Percentiles rank a stretch among this genome's conserved stretches.
Conservation (phyloP, 2,888 invertebrate species). For the Orthosia gothica region DNA sequence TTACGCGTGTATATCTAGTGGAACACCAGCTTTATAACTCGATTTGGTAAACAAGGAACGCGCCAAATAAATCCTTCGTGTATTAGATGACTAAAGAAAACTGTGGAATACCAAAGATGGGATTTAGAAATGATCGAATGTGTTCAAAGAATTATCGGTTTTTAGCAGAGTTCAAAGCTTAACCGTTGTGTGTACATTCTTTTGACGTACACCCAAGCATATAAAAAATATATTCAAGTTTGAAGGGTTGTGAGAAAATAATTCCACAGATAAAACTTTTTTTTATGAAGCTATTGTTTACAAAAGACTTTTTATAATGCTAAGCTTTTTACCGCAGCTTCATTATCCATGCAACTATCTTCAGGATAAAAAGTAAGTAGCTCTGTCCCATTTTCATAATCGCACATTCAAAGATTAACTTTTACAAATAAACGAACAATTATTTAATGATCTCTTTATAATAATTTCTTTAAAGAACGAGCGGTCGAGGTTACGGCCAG, state of each 20-base stretch:
- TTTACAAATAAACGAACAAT: no score
- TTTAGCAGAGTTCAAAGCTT: conserved; percentile 8
- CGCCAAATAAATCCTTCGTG: conserved; percentile 22
- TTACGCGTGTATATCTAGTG: background rate
- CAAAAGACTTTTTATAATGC: background rate
- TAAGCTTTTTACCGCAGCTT: background rate
- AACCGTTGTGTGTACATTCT: conserved; percentile 4
- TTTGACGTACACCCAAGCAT: background rate
- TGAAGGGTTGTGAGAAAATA: conserved; percentile 4
- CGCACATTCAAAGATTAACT: no score
- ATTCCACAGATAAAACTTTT: background rate
- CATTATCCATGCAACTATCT: no score
- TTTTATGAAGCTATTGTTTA: background rate
- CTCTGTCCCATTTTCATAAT: no score
- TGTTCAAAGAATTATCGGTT: conserved; percentile 21
- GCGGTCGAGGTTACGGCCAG: no score
- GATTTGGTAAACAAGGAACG: conserved; percentile 32
- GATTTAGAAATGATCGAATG: conserved; percentile 46
- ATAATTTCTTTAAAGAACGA: no score
- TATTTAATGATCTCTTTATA: no score
- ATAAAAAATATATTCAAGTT: background rate
- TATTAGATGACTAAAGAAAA: conserved; percentile 14
- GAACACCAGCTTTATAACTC: background rate
- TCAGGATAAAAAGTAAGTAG: no score
- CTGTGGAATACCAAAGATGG: conserved; percentile 17